Evolutionary conservation across 2,797 vertebrate species (phyloP), one percentile per base, ranked within the genome.

Genomic region (Falco novaeseelandiae): DNA sequence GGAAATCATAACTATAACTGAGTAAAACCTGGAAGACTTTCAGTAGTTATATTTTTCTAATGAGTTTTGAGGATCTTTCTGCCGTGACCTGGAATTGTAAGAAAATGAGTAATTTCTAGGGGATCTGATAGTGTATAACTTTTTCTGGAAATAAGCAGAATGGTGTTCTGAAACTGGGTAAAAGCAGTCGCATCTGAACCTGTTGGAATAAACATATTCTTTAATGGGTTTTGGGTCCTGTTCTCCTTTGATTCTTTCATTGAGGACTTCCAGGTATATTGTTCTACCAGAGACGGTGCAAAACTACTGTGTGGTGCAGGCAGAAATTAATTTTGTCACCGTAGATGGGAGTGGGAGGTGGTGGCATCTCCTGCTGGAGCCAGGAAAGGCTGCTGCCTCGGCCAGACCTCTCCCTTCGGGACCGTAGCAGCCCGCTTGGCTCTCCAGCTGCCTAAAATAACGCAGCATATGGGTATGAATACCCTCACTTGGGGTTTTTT

Each of bases 381-480:
- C 19, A 8, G 51, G 23, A 55, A 63, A 32, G 26, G 26, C 66
- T 82, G 16, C 66, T 82, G 40, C 23, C 32, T 83, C 1, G 0
- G 58, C 57, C 52, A 87, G 32, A 87, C 10, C 10, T 80, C 26
- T 77, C 26, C 27, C 20, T 67, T n/a, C 0, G 13, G 65, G 42
- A 44, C 42, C 2, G 1, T 15, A 66, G 74, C 46, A 87, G 40
- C 62, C 51, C 25, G 3, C 9, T 58, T 66, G 63, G 4, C 71
- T 62, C 32, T 85, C 51, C 42, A 38, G 32, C 71, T 1, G 0
- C 23, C 67, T 88, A 57, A 52, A 15, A 21, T 70, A 49, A 30
- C 2, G 1, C n/a, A n/a, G 4, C 2, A 1, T 48, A 11, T 14
- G 36, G 38, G 15, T 30, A 40, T 2, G 6, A 42, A 78, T 61